Conservation (phyloP, 1,140 invertebrate species). For the Portunus trituberculatus region DNA sequence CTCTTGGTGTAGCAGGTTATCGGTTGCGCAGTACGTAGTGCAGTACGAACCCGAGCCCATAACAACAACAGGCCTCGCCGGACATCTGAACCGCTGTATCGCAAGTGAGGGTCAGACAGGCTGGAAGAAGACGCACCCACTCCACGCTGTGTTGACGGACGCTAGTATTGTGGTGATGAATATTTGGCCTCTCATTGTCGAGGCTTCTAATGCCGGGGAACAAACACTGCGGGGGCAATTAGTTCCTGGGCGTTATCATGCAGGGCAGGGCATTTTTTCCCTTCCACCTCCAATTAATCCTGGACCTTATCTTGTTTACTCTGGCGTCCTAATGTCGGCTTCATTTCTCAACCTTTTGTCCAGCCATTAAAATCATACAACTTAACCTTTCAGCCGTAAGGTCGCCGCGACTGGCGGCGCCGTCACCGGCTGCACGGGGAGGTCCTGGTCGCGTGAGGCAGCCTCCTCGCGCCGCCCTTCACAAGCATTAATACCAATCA, state of each 20-base stretch:
- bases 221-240: not conserved
- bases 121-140: not conserved
- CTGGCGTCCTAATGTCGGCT: not conserved
- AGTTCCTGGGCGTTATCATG: not conserved
- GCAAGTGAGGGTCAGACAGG: not conserved
- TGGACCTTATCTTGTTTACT: slow-evolving; percentile 22
- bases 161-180: not conserved
- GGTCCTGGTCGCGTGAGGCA: not conserved
- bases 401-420: not conserved
- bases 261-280: not conserved
- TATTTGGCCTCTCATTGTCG: not conserved
- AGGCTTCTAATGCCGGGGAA: not conserved
- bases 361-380: not conserved
- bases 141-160: not conserved
- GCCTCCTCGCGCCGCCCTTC: not conserved
- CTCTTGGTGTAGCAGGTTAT: not conserved
- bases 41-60: not conserved
- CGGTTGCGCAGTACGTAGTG: not conserved
- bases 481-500: not conserved
- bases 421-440: not conserved
- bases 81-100: not conserved
- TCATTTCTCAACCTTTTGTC: not conserved
- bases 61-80: not conserved
- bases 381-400: not conserved
- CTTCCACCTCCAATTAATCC: not conserved